phyloP scores from a whole-genome alignment of 64 coral and sea anemone species.

The Stichodactyla mertensii region DNA sequence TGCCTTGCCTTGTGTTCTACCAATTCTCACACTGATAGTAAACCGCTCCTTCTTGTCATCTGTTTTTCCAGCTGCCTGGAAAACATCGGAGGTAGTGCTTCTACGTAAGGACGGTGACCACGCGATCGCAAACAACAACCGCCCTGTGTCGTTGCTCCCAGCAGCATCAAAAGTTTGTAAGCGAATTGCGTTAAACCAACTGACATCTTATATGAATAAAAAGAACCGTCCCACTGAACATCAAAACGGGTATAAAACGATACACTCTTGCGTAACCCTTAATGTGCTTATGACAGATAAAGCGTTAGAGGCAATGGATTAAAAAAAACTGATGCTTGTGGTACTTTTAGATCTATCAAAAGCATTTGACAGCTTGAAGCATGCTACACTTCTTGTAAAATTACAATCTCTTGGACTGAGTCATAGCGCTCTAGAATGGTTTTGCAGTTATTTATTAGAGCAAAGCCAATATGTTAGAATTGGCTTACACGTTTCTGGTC shows the following conservation, averaged over 20 bases:
- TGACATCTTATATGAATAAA: constrained; percentile 30
- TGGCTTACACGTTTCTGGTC: constrained; percentile 12
- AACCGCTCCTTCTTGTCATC: constrained; percentile 34
- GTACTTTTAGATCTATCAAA: constrained; percentile 66
- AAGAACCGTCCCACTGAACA: constrained; percentile 41
- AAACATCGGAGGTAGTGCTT: constrained; percentile 17
- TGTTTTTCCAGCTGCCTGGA: constrained; percentile 30
- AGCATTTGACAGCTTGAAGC: constrained; percentile 57
- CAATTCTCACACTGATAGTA: constrained; percentile 21
- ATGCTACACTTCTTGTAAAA: constrained; percentile 38
- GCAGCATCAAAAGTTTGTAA: constrained; percentile 56
- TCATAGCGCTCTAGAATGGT: constrained; percentile 46
- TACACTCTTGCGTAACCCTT: constrained; percentile 53
- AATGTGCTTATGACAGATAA: constrained; percentile 50
- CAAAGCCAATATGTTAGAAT: constrained; percentile 58
- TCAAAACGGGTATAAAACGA: constrained; percentile 37
- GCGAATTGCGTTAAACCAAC: constrained; percentile 52
- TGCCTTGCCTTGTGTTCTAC: constrained; percentile 17
- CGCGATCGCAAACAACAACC: constrained; percentile 20
- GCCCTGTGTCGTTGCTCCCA: constrained; percentile 33
- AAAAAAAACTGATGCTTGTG: constrained; percentile 43
- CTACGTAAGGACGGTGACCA: constrained; percentile 24
- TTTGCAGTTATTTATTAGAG: constrained; percentile 36
- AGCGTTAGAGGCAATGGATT: constrained; percentile 51
- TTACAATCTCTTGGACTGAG: constrained; percentile 25